Conservation (phyloP, 23 tunicate genomes). For the Botrylloides violaceus region DNA sequence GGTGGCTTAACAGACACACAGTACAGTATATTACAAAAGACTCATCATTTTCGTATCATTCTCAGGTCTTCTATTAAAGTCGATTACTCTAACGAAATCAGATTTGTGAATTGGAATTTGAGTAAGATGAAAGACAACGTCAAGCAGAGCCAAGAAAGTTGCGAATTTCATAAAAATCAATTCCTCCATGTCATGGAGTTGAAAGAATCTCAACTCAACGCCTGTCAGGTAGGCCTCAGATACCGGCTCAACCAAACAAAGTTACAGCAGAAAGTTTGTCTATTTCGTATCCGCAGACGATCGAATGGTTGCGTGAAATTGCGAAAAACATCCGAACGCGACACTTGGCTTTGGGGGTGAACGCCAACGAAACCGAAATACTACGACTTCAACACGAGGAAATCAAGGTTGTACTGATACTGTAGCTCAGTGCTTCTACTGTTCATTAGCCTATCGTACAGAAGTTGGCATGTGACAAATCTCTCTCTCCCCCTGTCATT, state of each 20-base stretch:
- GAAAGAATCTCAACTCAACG: slow-evolving; percentile 63
- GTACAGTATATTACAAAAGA: too few relatives aligned
- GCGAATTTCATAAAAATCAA: slow-evolving; percentile 45
- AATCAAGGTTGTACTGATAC: slow-evolving; percentile 33
- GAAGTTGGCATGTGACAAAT: neutral
- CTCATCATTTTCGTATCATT: too few relatives aligned
- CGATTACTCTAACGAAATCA: slow-evolving; percentile 15
- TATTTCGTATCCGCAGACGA: slow-evolving; percentile 31
- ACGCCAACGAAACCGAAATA: slow-evolving; percentile 55
- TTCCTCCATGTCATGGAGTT: slow-evolving; percentile 58
- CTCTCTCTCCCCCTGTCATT: too few relatives aligned
- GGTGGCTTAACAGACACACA: too few relatives aligned
- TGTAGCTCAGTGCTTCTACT: neutral
- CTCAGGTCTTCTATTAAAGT: slow-evolving; percentile 9
- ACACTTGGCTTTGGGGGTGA: slow-evolving; percentile 57
- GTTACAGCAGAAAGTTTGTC: neutral
- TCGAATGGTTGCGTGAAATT: slow-evolving; percentile 67
- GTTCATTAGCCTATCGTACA: neutral
- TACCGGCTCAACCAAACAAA: neutral
- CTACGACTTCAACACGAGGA: slow-evolving; percentile 52
- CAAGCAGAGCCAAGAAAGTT: slow-evolving; percentile 17
- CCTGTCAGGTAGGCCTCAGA: slow-evolving; percentile 32
- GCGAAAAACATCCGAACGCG: slow-evolving; percentile 27
- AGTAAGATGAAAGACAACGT: slow-evolving; percentile 21
- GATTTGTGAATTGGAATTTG: slow-evolving; percentile 22